Percentiles rank a stretch among this genome's conserved stretches.
These are phyloP conservation scores for Sepiola atlantica DNA, from an alignment of 2,888 invertebrate species.

Conservation along the genomic window DNA sequence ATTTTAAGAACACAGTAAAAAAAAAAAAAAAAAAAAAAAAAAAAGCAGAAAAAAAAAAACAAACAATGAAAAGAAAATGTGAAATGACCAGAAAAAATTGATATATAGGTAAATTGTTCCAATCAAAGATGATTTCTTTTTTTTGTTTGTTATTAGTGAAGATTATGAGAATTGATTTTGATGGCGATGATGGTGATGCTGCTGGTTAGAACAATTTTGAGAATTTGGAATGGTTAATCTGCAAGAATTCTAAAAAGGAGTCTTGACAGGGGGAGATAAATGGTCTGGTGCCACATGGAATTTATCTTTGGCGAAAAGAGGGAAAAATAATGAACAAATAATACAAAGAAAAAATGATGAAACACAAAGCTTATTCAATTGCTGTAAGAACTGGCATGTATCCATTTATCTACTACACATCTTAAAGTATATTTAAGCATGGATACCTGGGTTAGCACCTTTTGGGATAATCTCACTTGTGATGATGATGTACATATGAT, in stretches of 20 bases:
- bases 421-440: not conserved
- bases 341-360: not conserved
- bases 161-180: not conserved
- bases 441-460: not conserved
- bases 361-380: not conserved
- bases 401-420: not conserved
- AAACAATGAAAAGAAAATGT: not conserved
- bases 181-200: not conserved
- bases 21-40: not conserved
- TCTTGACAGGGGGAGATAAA: not conserved
- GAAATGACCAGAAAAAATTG: not conserved
- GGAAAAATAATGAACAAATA: not conserved
- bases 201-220: not conserved
- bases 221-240: not conserved
- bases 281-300: not conserved
- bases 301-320: constrained; percentile 15
- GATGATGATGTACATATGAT: not conserved
- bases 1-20: not conserved
- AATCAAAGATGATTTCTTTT: not conserved
- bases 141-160: not conserved
- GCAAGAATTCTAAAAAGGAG: not conserved
- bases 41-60: not conserved
- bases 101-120: not conserved
- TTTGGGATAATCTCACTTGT: not conserved
- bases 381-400: not conserved